Percentiles rank a stretch among this genome's conserved stretches.
phyloP scores from a whole-genome alignment of 1,140 invertebrate species.

The Temnothorax longispinosus region DNA sequence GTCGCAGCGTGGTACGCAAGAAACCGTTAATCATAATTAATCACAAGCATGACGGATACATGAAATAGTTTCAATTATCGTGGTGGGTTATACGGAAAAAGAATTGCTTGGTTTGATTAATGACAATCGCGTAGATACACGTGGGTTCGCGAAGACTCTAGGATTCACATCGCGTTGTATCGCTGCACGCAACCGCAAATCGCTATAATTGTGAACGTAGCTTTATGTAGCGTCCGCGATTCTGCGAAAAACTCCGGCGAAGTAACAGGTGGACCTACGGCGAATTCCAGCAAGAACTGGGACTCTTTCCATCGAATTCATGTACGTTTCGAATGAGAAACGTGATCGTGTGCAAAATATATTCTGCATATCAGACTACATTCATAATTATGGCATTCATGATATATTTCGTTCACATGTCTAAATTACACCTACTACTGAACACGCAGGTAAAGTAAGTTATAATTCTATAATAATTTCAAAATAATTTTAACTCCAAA shows the following conservation, averaged over 20 bases:
- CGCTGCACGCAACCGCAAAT: background rate
- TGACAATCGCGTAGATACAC: background rate
- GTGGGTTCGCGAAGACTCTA: background rate
- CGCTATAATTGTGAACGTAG: constrained; percentile 6
- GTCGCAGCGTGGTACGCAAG: background rate
- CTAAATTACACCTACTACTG: background rate
- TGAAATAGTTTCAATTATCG: constrained; percentile 40
- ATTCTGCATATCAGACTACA: background rate
- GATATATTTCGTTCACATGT: background rate
- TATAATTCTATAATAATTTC: background rate
- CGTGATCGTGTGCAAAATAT: background rate
- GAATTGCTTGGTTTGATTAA: constrained; percentile 29
- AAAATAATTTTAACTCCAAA: background rate
- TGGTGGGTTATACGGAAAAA: background rate
- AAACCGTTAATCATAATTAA: constrained; percentile 51
- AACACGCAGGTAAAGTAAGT: background rate
- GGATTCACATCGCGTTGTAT: background rate
- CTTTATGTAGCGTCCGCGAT: background rate
- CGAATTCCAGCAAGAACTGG: constrained; percentile 11
- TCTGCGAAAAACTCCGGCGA: constrained; percentile 35
- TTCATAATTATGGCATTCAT: background rate
- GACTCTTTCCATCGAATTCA: constrained; percentile 3
- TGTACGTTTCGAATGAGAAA: background rate
- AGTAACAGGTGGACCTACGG: constrained; percentile 38
- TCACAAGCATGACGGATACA: background rate